Percentiles rank a stretch among this genome's conserved stretches.
phyloP scores from a whole-genome alignment of 2,888 invertebrate species.

The Meiosimyza decipiens region DNA sequence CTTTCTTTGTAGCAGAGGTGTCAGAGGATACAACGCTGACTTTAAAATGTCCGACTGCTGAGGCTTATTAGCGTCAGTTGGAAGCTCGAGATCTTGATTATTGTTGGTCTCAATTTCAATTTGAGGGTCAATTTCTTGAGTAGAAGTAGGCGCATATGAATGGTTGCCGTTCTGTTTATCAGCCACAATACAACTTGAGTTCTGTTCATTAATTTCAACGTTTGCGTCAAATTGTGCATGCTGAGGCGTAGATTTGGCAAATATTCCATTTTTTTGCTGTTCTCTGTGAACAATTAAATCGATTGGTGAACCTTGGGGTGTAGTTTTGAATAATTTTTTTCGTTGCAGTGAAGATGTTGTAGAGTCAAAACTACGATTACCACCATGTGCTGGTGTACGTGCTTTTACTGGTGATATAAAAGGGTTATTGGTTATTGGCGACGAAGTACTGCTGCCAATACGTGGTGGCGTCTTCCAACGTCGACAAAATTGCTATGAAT shows the following conservation, averaged over 20 bases:
- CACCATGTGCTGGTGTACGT: conserved; percentile 48
- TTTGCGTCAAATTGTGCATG: neutral
- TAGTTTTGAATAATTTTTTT: conserved; percentile 50
- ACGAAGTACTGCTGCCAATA: conserved; percentile 47
- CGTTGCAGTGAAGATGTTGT: conserved; percentile 40
- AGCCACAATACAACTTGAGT: conserved; percentile 17
- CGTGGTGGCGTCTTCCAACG: conserved; percentile 88
- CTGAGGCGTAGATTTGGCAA: neutral
- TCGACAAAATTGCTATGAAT: conserved; percentile 72
- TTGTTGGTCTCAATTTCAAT: neutral
- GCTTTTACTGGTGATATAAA: conserved; percentile 53
- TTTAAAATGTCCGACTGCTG: conserved; percentile 6
- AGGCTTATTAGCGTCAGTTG: conserved; percentile 48
- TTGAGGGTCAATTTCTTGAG: too few species aligned
- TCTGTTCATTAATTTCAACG: neutral
- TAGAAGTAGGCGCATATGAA: conserved; percentile 20
- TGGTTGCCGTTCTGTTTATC: conserved; percentile 50
- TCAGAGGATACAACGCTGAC: conserved; percentile 37
- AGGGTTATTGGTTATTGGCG: conserved; percentile 51
- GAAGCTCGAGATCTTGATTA: conserved; percentile 14
- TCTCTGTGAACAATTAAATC: neutral
- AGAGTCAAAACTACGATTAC: conserved; percentile 28
- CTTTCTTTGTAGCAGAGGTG: conserved; percentile 48
- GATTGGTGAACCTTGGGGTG: conserved; percentile 35
- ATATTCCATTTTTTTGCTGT: conserved; percentile 31